Conservation (phyloP, 92 coral and sea anemone genomes). For the Parazoanthus swiftii region DNA sequence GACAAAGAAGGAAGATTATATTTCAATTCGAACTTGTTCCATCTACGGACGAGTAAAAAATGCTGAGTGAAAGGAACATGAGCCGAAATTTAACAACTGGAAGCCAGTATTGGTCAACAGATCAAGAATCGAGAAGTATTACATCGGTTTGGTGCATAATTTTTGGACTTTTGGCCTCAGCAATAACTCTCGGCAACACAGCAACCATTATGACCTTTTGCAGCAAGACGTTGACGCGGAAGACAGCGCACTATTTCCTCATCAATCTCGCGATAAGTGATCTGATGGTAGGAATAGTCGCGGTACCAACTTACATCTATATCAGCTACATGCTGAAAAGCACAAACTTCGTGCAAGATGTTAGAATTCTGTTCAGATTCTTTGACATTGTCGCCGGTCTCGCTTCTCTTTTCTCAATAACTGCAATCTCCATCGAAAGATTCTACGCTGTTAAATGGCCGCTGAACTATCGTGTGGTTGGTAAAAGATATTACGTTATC, state of each 20-base stretch:
- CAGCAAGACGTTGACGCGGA: slow-evolving; percentile 56
- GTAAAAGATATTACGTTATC: slow-evolving; percentile 49
- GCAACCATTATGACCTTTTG: slow-evolving; percentile 59
- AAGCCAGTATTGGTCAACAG: neutral
- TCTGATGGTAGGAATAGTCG: slow-evolving; percentile 71
- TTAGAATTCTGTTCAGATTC: slow-evolving; percentile 14
- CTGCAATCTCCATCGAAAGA: slow-evolving; percentile 72
- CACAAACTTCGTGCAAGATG: slow-evolving; percentile 14
- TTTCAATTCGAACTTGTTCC: neutral
- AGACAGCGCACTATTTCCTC: slow-evolving; percentile 62
- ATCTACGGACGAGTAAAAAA: neutral
- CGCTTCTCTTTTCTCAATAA: slow-evolving; percentile 72
- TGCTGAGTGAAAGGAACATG: neutral
- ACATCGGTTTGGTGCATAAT: slow-evolving; percentile 66
- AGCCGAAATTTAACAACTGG: neutral
- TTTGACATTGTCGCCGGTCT: slow-evolving; percentile 73
- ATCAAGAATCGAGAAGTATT: neutral
- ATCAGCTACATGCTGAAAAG: slow-evolving; percentile 43
- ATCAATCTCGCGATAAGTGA: slow-evolving; percentile 77
- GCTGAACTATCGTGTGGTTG: slow-evolving; percentile 54
- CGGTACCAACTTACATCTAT: slow-evolving; percentile 68
- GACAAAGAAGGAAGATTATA: neutral
- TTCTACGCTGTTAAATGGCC: slow-evolving; percentile 70
- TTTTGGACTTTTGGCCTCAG: slow-evolving; percentile 60
- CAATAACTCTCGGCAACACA: slow-evolving; percentile 58